Evolutionary conservation across 2,797 vertebrate species (phyloP), one percentile per base, ranked within the genome.

Genomic region (Pseudotriccus pelzelni): DNA sequence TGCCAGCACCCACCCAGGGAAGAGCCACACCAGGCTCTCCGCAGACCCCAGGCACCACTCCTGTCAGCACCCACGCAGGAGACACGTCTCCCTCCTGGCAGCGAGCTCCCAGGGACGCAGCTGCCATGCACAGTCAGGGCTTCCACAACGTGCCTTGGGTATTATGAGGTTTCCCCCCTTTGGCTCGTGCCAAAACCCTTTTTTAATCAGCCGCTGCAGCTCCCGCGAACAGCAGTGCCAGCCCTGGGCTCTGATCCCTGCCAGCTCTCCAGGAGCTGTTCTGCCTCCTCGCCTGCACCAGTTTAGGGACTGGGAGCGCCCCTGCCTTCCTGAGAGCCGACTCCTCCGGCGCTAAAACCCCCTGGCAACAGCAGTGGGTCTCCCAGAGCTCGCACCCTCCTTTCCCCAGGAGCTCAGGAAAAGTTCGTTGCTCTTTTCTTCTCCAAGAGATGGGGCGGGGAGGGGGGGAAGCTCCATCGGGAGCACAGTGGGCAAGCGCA

Each of bases 11-110:
- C 75, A 24, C 30, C 23, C 23, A 25, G 63, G 44, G 27, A 56
- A 32, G 53, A 68, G 11, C 13, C 17, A 8, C 20, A 30, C 1
- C 14, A 5, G 22, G 1, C 24, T 14, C 47, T 49, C 5, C 9
- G 41, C 43, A 36, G 58, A 52, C 14, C 37, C 30, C 55, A 24
- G 22, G 11, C 58, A 27, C 24, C 36, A n/a, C 18, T 36, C 36
- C 39, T 17, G 6, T 25, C 13, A 18, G n/a, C 18, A 28, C 12
- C 53, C 12, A 0, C 1, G 4, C 19, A 5, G 14, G n/a, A 22
- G 30, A 23, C 3, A 10, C 2, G 0, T 17, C n/a, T 8, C 0
- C 43, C 56, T 32, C 16, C 32, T 3, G 0, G 55, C 68, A 55
- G 41, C 1, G 2, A 72, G 52, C 23, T 28, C 41, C 17, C 7